Conservation (phyloP, 2,797 vertebrate genomes). For the Triplophysa bombifrons region DNA sequence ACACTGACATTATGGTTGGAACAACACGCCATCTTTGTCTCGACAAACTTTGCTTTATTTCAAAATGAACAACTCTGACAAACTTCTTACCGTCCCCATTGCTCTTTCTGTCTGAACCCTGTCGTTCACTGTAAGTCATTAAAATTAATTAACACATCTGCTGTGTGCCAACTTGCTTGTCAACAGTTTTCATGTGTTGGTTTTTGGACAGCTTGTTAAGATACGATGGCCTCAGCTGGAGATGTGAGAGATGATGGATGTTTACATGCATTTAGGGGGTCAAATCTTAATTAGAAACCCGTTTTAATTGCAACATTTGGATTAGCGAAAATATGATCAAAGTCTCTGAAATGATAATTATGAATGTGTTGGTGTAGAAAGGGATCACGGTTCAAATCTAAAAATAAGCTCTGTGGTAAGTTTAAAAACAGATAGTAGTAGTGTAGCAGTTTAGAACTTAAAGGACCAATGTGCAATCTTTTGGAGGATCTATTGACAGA, state of each 20-base stretch:
- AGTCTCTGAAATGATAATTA: slow-evolving; percentile 39
- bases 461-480: not conserved
- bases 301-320: slow-evolving; percentile 60
- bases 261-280: slow-evolving; percentile 62
- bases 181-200: slow-evolving; percentile 67
- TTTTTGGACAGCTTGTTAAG: slow-evolving; percentile 61
- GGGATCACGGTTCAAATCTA: not conserved
- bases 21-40: not conserved
- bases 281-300: slow-evolving; percentile 69
- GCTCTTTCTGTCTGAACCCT: slow-evolving; percentile 63
- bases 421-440: not conserved
- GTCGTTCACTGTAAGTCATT: slow-evolving; percentile 67
- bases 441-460: not conserved
- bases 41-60: slow-evolving; percentile 23
- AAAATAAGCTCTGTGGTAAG: not conserved
- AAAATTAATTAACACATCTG: slow-evolving; percentile 78
- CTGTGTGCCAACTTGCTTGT: slow-evolving; percentile 64
- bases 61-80: slow-evolving; percentile 20
- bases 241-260: slow-evolving; percentile 71
- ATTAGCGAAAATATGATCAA: slow-evolving; percentile 56
- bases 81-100: slow-evolving; percentile 50
- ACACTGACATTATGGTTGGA: not conserved
- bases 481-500: too few relatives aligned
- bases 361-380: slow-evolving; percentile 18
- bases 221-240: slow-evolving; percentile 57